A percentile compares a stretch with the other conserved stretches of the same genome.
phyloP scores from a whole-genome alignment of 2,113 vertebrate species.

The Misgurnus mizolepis region DNA sequence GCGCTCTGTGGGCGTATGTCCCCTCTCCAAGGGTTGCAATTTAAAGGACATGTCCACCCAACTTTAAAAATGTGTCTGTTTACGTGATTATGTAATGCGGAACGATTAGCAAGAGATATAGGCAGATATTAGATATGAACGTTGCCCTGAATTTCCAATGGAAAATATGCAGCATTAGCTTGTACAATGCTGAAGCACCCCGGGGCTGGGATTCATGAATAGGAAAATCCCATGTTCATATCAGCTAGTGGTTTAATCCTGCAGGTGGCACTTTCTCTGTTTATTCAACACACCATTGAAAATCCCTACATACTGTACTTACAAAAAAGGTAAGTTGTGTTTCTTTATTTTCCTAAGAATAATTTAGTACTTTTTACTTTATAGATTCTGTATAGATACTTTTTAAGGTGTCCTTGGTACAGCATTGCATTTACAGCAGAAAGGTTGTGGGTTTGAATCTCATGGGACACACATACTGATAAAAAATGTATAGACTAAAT shows the following conservation, averaged over 20 bases:
- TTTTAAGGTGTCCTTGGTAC: no score
- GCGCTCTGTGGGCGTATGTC: slow-evolving; percentile 44
- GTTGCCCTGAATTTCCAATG: neutral
- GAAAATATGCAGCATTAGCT: neutral
- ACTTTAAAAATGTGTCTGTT: slow-evolving; percentile 1
- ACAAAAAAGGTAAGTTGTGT: no score
- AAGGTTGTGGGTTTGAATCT: no score
- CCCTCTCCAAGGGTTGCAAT: slow-evolving; percentile 22
- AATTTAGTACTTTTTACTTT: no score
- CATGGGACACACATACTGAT: no score
- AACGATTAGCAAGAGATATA: slow-evolving; percentile 15
- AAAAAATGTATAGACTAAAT: no score
- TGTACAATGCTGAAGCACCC: neutral
- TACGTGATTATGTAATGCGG: slow-evolving; percentile 23
- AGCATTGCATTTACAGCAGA: no score
- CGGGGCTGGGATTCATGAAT: slow-evolving; percentile 8
- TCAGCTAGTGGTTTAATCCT: neutral
- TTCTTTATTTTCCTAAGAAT: no score
- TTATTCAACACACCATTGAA: neutral
- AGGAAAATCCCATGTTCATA: neutral
- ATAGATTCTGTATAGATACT: no score
- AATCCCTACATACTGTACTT: neutral
- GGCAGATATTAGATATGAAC: slow-evolving; percentile 7
- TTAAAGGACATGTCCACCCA: slow-evolving; percentile 32
- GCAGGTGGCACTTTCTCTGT: neutral